Conservation (phyloP, 2,113 vertebrate genomes). For the Mustela lutreola region DNA sequence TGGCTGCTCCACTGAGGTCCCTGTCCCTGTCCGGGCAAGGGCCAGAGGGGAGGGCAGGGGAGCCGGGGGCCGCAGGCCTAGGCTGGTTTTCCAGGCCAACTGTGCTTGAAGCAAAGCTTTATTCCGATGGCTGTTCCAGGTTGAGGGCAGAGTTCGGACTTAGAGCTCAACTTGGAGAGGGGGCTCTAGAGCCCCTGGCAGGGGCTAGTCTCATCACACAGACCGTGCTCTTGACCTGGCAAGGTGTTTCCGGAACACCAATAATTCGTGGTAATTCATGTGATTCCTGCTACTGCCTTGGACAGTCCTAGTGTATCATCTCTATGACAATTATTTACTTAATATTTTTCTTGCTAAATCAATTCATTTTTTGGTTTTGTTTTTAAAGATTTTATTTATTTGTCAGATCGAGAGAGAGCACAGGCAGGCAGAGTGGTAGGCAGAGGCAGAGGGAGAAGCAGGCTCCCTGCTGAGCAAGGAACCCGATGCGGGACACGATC, state of each 20-base stretch:
- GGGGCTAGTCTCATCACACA: rapidly evolving
- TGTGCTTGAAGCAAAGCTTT: background rate
- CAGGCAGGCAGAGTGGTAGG: too few species aligned
- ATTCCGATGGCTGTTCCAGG: rapidly evolving
- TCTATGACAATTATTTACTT: background rate
- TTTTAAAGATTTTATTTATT: too few species aligned
- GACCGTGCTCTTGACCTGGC: rapidly evolving
- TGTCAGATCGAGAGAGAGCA: too few species aligned
- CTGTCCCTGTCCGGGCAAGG: background rate
- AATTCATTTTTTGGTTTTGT: background rate
- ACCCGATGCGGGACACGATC: too few species aligned
- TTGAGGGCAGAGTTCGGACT: background rate
- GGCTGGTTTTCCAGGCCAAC: background rate
- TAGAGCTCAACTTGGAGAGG: background rate
- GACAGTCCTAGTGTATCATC: background rate
- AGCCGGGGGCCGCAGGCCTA: background rate
- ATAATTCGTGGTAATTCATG: rapidly evolving
- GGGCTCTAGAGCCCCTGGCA: background rate
- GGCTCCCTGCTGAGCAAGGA: too few species aligned
- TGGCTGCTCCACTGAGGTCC: background rate
- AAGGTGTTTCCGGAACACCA: background rate
- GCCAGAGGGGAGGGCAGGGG: background rate
- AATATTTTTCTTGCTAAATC: background rate
- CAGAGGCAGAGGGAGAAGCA: too few species aligned
- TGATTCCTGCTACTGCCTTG: background rate